Conservation (phyloP, 2,888 invertebrate genomes). For the Carcina quercana region DNA sequence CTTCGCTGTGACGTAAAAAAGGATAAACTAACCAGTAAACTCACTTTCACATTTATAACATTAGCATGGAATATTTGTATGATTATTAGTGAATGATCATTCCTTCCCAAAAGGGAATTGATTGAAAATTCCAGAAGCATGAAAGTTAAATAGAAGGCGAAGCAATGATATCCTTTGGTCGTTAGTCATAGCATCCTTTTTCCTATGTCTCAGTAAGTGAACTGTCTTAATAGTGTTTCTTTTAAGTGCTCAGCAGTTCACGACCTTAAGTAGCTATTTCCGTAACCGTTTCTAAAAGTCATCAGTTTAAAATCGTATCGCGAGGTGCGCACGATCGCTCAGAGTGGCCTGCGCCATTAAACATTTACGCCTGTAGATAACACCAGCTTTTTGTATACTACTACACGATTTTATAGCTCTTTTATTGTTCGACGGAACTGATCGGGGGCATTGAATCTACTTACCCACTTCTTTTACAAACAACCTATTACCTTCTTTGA, state of each 20-base stretch:
- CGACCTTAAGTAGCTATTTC: constrained; percentile 57
- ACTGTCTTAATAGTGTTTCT: constrained; percentile 26
- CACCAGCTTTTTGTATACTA: constrained; percentile 56
- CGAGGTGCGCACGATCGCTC: constrained; percentile 40
- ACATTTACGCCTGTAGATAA: constrained; percentile 64
- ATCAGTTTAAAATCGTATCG: constrained; percentile 66
- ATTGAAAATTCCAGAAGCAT: too few species aligned
- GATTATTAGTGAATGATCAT: too few species aligned
- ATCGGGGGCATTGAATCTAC: constrained; percentile 38
- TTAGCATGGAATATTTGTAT: too few species aligned
- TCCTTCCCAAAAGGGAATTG: too few species aligned
- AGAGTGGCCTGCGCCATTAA: constrained; percentile 53
- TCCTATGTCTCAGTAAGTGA: too few species aligned
- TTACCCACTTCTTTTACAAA: constrained; percentile 47
- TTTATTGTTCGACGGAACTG: constrained; percentile 60
- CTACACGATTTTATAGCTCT: constrained; percentile 54
- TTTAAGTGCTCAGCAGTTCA: constrained; percentile 47
- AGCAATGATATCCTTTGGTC: too few species aligned
- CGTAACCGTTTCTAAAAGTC: constrained; percentile 54
- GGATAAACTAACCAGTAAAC: too few species aligned
- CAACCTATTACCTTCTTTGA: constrained; percentile 41
- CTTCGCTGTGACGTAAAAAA: too few species aligned
- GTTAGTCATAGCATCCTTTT: too few species aligned
- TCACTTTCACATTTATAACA: too few species aligned
- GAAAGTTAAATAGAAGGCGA: too few species aligned